These are phyloP conservation scores for Poecilus cupreus DNA, from an alignment of 2,888 invertebrate species.

Conservation along the genomic window DNA sequence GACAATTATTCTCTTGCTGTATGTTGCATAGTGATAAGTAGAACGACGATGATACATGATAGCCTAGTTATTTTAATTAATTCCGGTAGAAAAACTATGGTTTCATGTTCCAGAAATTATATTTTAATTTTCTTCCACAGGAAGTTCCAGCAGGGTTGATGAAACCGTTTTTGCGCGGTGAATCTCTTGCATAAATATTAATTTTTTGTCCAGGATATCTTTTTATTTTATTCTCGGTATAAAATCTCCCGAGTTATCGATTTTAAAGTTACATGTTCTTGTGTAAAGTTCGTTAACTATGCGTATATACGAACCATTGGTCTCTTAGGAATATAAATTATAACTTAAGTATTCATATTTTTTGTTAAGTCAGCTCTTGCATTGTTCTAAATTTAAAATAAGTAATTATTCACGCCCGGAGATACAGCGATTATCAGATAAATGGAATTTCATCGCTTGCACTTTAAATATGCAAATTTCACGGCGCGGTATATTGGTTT, in stretches of 20 bases:
- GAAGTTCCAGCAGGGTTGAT: constrained; percentile 5
- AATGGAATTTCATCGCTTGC: constrained; percentile 17
- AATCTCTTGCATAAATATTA: constrained; percentile 44
- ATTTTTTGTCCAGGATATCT: constrained; percentile 14
- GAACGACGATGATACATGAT: too few relatives aligned
- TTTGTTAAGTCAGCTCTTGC: constrained; percentile 22
- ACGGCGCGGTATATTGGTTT: background rate
- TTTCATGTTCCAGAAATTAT: constrained; percentile 15
- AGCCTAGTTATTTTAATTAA: background rate
- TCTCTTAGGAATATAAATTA: constrained; percentile 36
- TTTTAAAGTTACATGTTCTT: constrained; percentile 35
- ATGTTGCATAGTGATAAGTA: too few relatives aligned
- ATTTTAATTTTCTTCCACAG: constrained; percentile 24
- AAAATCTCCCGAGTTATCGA: constrained; percentile 22
- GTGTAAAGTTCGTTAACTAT: background rate
- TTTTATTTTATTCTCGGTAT: constrained; percentile 5
- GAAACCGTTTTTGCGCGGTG: constrained; percentile 25
- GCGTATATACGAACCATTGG: constrained; percentile 1
- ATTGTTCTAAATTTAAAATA: constrained; percentile 37
- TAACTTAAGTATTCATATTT: constrained; percentile 33
- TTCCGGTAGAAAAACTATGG: background rate
- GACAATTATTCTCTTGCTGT: too few relatives aligned
- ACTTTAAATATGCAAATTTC: constrained; percentile 32
- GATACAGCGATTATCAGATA: constrained; percentile 32
- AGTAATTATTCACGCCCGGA: constrained; percentile 36